Evolutionary conservation across 2,797 vertebrate genomes (phyloP).

Genomic region (Percopsis omiscomaycus): DNA sequence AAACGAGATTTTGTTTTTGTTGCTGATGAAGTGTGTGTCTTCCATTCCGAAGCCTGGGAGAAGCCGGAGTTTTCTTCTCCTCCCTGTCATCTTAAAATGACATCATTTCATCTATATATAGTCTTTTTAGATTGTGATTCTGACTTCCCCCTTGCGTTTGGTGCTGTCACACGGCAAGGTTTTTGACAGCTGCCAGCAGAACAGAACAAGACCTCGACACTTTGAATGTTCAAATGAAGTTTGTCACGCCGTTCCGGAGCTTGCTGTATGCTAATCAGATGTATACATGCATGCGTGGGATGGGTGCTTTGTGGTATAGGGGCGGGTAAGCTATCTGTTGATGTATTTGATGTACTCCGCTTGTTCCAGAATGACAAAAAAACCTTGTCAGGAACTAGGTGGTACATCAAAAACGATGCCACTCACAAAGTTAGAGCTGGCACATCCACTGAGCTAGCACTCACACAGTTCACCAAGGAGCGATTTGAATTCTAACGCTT

Average conservation of each 20-base stretch:
- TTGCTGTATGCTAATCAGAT: conserved; percentile 78
- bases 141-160: conserved; percentile 39
- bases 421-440: conserved; percentile 70
- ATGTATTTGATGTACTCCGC: conserved; percentile 56
- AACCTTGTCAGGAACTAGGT: conserved; percentile 69
- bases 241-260: conserved; percentile 72
- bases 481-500: conserved; percentile 53
- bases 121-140: conserved; percentile 66
- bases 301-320: conserved; percentile 17
- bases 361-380: conserved; percentile 71
- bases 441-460: conserved; percentile 55
- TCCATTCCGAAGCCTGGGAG: conserved; percentile 65
- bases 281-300: conserved; percentile 38
- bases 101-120: conserved; percentile 82
- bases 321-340: conserved; percentile 31
- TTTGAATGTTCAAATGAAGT: conserved; percentile 75
- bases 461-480: conserved; percentile 58
- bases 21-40: conserved; percentile 66
- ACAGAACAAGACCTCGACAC: conserved; percentile 72
- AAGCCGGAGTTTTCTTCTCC: conserved; percentile 58
- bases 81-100: conserved; percentile 72
- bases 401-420: conserved; percentile 69
- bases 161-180: conserved; percentile 63
- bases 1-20: conserved; percentile 45
- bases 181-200: conserved; percentile 82